A percentile compares a stretch with the other conserved stretches of the same genome.
Conservation (phyloP, 2,797 vertebrate genomes). For the Lophotriccus pileatus region DNA sequence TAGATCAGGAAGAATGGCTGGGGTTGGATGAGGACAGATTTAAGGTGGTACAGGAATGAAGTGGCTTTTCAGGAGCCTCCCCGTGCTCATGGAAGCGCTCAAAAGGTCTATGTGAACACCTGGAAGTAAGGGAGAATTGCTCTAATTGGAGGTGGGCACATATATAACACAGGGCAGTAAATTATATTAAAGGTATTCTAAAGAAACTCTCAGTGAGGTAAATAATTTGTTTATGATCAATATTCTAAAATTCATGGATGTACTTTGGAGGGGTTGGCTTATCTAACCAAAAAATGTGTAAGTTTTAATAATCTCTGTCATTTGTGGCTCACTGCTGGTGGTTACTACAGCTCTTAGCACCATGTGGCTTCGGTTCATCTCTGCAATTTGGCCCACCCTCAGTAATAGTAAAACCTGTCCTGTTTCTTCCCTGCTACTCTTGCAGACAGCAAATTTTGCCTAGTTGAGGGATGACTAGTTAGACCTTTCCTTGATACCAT, state of each 20-base stretch:
- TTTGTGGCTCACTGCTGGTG: background rate
- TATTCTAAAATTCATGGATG: background rate
- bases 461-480: background rate
- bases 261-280: background rate
- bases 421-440: background rate
- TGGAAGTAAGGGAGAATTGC: background rate
- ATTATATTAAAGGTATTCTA: background rate
- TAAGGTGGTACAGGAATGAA: background rate
- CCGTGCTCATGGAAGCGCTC: background rate
- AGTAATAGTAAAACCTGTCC: background rate
- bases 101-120: background rate
- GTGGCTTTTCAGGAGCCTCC: background rate
- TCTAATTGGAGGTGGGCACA: background rate
- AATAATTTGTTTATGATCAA: background rate
- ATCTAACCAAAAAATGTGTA: rapidly evolving
- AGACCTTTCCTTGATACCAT: background rate
- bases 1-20: background rate
- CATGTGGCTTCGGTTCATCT: background rate
- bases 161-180: background rate
- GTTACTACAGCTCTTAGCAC: background rate
- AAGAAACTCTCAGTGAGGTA: background rate
- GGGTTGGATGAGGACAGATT: background rate
- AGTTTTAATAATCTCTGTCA: background rate
- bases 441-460: background rate
- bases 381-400: background rate